Evolutionary conservation across 1,140 invertebrate genomes (phyloP), one percentile per base, ranked within the genome.

Genomic region (Zelostemma sp.): DNA sequence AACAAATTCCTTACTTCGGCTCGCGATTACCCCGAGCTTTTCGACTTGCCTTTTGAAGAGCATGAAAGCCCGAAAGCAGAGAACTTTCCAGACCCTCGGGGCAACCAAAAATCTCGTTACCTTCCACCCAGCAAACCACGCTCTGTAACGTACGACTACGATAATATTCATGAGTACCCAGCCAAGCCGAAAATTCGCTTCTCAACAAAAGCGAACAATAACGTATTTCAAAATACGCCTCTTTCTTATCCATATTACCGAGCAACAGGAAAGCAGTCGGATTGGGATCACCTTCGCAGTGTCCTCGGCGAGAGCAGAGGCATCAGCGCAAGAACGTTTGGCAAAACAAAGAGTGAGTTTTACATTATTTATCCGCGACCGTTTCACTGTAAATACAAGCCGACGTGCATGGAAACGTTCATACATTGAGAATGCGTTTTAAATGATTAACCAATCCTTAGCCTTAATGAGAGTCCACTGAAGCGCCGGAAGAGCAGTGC

Each of bases 341-440:
- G 41, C 47, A 59, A 62, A 8, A 55, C 54, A 54, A 72, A 49
- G 41, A 59, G 62, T 69, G 51, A 69, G 66, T 69, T 6, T 6
- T 4, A 17, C 25, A 31, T 28, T 9, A 38, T 50, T 50, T 21
- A 11, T 41, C 15, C 18, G 16, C 11, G 12, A 38, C 3, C 35
- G 35, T 38, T n/a, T n/a, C n/a, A n/a, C n/a, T n/a, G n/a, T n/a
- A n/a, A n/a, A n/a, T n/a, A n/a, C n/a, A n/a, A n/a, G n/a, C n/a
- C n/a, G n/a, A n/a, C n/a, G n/a, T n/a, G n/a, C n/a, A n/a, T n/a
- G n/a, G n/a, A n/a, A n/a, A n/a, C n/a, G n/a, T n/a, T n/a, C n/a
- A 15, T 15, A 12, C n/a, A 11, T 40, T 40, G 14, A 12, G 35
- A 12, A 40, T 40, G 35, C 14, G 35, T 12, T 5, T 12, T 40